Conservation (phyloP, 2,113 vertebrate genomes). For the Porphyrio hochstetteri region DNA sequence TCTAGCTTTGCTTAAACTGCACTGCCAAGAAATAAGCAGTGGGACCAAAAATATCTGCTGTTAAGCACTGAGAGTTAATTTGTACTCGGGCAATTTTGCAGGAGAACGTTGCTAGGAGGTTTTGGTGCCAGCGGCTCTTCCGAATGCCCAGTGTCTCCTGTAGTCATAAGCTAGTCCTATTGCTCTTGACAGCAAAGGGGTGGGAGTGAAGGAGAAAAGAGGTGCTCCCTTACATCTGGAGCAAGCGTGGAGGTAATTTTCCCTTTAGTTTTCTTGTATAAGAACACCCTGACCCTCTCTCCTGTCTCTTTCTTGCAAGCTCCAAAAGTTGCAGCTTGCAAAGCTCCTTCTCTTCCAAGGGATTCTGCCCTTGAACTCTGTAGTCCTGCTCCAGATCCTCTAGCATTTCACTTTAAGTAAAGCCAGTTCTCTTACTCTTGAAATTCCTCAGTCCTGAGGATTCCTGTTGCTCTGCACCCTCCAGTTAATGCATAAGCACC, state of each 20-base stretch:
- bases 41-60: conserved; percentile 12
- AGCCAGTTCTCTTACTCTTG: background rate
- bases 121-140: background rate
- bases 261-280: background rate
- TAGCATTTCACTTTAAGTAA: background rate
- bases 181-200: background rate
- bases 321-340: background rate
- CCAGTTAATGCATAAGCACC: background rate
- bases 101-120: background rate
- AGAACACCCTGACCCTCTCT: background rate
- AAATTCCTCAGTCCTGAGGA: background rate
- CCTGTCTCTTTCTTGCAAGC: background rate
- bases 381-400: background rate
- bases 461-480: background rate
- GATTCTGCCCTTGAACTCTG: background rate
- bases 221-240: background rate
- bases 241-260: background rate
- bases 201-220: background rate
- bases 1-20: background rate
- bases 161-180: background rate
- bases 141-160: background rate
- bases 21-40: conserved; percentile 22
- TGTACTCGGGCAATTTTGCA: background rate
- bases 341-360: background rate
- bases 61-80: background rate